These are phyloP conservation scores for Miniopterus natalensis DNA, from an alignment of 2,113 vertebrate genomes.

Conservation along the genomic window DNA sequence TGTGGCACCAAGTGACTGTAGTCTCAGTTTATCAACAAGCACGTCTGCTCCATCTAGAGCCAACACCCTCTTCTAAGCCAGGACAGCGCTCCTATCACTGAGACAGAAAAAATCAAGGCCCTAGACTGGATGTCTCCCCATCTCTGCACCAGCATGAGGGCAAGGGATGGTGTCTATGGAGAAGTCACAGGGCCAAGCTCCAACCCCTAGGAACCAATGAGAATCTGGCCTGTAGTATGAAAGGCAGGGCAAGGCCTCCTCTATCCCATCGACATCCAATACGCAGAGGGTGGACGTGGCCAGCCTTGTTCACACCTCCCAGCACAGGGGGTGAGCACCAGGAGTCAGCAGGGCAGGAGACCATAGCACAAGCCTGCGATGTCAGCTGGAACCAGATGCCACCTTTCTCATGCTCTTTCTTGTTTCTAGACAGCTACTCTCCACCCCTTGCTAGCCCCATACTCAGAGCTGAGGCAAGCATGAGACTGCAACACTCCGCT, in stretches of 20 bases:
- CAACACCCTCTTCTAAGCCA: background rate
- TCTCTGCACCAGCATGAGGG: background rate
- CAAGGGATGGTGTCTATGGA: background rate
- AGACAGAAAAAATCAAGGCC: background rate
- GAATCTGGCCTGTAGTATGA: background rate
- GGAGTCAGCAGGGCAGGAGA: background rate
- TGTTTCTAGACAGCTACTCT: background rate
- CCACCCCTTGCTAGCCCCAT: background rate
- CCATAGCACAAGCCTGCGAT: background rate
- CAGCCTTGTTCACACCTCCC: background rate
- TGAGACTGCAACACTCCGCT: background rate
- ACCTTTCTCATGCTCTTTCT: background rate
- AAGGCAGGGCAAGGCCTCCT: background rate
- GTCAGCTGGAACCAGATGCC: background rate
- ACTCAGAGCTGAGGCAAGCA: background rate
- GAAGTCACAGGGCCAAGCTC: background rate
- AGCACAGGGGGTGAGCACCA: background rate
- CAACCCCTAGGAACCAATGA: background rate
- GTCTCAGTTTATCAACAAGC: background rate
- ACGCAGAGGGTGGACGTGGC: fast-evolving
- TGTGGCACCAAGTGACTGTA: too few species aligned
- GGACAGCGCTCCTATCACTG: background rate
- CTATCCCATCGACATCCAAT: fast-evolving
- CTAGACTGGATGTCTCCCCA: background rate
- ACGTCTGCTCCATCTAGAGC: background rate